Conservation (phyloP, 2,113 vertebrate species). For the Paradisaea rubra region DNA sequence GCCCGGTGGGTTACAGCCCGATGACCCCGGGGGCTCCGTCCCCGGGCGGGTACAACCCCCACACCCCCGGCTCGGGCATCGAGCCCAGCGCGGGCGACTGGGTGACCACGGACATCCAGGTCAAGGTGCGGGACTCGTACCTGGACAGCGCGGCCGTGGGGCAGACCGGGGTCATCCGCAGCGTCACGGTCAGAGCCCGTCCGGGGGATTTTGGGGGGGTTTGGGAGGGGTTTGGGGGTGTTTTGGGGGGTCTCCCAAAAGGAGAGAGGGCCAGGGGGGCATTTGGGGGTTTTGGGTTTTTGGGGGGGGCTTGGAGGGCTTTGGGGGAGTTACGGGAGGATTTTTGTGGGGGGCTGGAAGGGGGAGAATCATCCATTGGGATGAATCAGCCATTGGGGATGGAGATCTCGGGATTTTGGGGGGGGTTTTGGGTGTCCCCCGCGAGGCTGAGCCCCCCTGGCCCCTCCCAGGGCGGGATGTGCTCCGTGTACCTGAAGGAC, state of each 20-base stretch:
- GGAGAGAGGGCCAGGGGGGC: too few species aligned
- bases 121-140: slow-evolving; percentile 69
- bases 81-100: slow-evolving; percentile 90
- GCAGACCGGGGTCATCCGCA: slow-evolving; percentile 86
- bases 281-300: too few species aligned
- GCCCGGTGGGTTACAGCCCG: slow-evolving; percentile 90
- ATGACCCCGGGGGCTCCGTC: slow-evolving; percentile 95
- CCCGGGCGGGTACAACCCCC: slow-evolving; percentile 90
- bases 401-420: too few species aligned
- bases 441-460: background rate
- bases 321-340: too few species aligned
- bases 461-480: slow-evolving; percentile 82
- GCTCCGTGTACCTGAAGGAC: slow-evolving; percentile 88
- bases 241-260: background rate
- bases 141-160: slow-evolving; percentile 75
- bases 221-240: background rate
- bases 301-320: too few species aligned
- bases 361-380: too few species aligned
- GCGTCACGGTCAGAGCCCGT: slow-evolving; percentile 76
- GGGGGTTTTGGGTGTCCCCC: too few species aligned
- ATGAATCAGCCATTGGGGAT: too few species aligned
- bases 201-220: background rate
- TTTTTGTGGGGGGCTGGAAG: too few species aligned
- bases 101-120: slow-evolving; percentile 93
- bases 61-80: slow-evolving; percentile 91